These are phyloP conservation scores for Oscheius onirici DNA, from an alignment of 2,888 invertebrate genomes.

Conservation along the genomic window DNA sequence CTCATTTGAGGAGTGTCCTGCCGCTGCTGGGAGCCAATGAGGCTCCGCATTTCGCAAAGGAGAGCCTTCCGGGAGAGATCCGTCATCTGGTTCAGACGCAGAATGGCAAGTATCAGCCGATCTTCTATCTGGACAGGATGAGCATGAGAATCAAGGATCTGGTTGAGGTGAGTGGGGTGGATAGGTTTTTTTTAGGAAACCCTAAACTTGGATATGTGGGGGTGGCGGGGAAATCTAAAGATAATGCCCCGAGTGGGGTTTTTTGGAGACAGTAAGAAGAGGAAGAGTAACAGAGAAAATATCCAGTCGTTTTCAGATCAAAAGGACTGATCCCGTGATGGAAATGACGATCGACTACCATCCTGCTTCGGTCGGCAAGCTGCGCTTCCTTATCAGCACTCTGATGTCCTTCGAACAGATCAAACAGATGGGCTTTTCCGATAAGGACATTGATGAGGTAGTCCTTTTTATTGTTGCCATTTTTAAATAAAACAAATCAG, in stretches of 20 bases:
- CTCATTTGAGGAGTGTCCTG: constrained; percentile 43
- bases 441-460: constrained; percentile 91
- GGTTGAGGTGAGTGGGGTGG: constrained; percentile 71
- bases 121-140: constrained; percentile 84
- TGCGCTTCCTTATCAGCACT: constrained; percentile 73
- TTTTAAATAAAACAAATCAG: constrained; percentile 22
- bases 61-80: constrained; percentile 39
- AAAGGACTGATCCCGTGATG: constrained; percentile 33
- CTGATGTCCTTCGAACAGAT: constrained; percentile 72
- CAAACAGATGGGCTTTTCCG: constrained; percentile 81
- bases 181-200: too few relatives aligned
- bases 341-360: constrained; percentile 59
- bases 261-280: too few relatives aligned
- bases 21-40: constrained; percentile 44
- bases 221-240: too few relatives aligned
- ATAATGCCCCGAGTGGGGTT: too few relatives aligned
- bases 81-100: constrained; percentile 39
- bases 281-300: neutral
- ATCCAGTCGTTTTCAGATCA: constrained; percentile 3
- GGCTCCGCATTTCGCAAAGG: constrained; percentile 37
- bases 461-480: neutral
- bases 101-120: constrained; percentile 79
- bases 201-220: too few relatives aligned
- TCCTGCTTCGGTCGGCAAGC: constrained; percentile 65
- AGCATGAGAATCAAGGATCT: constrained; percentile 84